Evolutionary conservation across 2,113 vertebrate species (phyloP).

Genomic region (Hiodon tergisus): DNA sequence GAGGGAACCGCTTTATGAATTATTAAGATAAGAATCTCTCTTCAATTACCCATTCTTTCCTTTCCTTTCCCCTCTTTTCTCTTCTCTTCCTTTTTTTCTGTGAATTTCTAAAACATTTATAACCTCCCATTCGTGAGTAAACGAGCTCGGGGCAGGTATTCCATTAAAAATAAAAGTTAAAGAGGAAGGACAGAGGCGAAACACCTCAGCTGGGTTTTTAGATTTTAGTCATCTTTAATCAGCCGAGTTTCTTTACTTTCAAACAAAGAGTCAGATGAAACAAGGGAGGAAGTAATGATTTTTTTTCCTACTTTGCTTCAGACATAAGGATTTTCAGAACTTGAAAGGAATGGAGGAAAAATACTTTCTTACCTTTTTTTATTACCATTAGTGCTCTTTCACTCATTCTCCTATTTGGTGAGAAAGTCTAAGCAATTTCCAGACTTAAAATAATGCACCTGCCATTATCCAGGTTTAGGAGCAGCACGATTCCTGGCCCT

Average conservation of each 20-base stretch:
- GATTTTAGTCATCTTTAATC: conserved; percentile 68
- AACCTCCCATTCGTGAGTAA: conserved; percentile 67
- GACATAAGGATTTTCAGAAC: conserved; percentile 53
- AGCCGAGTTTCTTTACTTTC: conserved; percentile 51
- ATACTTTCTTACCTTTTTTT: conserved; percentile 60
- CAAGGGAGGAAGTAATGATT: conserved; percentile 56
- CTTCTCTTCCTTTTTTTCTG: conserved; percentile 48
- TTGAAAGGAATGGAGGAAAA: conserved; percentile 60
- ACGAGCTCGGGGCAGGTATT: conserved; percentile 67
- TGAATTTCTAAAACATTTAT: conserved; percentile 78
- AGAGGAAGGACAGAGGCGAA: conserved; percentile 41
- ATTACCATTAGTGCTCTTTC: conserved; percentile 51
- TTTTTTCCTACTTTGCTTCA: conserved; percentile 51
- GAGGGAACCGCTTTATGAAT: conserved; percentile 71
- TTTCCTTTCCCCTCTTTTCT: conserved; percentile 55
- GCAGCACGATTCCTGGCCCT: conserved; percentile 44
- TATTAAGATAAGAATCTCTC: conserved; percentile 81
- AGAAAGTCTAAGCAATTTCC: conserved; percentile 58
- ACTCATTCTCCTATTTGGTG: conserved; percentile 52
- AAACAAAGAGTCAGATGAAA: conserved; percentile 63
- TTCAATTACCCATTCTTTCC: conserved; percentile 64
- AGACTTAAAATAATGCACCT: conserved; percentile 59
- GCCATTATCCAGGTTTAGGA: conserved; percentile 55
- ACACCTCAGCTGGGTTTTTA: conserved; percentile 43
- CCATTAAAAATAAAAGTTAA: conserved; percentile 74